phyloP scores from a whole-genome alignment of 2,113 vertebrate genomes.

The Phaethornis superciliosus region DNA sequence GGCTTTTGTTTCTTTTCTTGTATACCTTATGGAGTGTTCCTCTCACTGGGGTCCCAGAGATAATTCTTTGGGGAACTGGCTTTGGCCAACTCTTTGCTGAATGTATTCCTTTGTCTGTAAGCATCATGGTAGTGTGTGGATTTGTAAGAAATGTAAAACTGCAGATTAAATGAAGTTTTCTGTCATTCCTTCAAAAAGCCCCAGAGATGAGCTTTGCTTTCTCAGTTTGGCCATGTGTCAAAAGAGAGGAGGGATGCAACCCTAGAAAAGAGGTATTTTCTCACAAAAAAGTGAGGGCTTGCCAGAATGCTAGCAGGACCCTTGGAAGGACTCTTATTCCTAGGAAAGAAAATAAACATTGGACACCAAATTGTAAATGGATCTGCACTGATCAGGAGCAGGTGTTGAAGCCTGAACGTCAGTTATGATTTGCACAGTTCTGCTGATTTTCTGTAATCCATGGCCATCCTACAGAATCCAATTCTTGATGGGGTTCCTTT shows the following conservation, averaged over 20 bases:
- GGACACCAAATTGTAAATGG: background rate
- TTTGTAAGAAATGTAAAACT: constrained; percentile 7
- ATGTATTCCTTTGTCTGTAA: background rate
- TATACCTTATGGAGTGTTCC: background rate
- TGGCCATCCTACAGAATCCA: background rate
- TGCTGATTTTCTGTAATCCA: background rate
- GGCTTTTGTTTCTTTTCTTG: background rate
- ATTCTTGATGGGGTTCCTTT: background rate
- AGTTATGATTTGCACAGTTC: background rate
- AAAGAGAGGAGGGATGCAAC: background rate
- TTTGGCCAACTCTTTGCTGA: background rate
- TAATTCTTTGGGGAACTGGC: background rate
- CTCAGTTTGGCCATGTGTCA: background rate
- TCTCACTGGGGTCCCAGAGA: background rate
- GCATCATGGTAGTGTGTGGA: background rate
- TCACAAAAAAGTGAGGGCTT: background rate
- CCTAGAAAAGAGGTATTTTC: background rate
- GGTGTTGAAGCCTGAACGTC: background rate
- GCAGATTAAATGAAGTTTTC: background rate
- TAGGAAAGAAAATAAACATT: constrained; percentile 10
- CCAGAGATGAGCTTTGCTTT: background rate
- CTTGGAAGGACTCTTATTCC: constrained; percentile 1
- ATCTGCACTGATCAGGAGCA: background rate
- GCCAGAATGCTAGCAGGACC: constrained; percentile 17
- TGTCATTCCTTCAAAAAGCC: background rate